phyloP scores from a whole-genome alignment of 2,797 vertebrate species.

The Nannoperca australis region DNA sequence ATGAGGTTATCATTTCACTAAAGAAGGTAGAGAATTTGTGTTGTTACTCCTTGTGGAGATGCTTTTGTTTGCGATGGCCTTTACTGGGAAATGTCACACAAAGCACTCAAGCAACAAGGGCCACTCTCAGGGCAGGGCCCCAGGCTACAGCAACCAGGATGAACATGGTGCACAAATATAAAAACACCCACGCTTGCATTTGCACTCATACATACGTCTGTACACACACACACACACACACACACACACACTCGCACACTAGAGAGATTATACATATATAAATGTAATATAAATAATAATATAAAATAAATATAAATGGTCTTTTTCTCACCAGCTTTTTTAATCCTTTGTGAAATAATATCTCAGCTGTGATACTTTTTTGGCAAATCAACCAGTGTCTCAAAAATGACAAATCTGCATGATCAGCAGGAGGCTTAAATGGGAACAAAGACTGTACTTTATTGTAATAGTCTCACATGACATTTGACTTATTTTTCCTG shows the following conservation, averaged over 20 bases:
- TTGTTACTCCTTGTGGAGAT: slow-evolving; percentile 57
- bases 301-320: too few relatives aligned
- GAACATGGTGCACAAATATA: slow-evolving; percentile 17
- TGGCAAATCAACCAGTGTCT: background rate
- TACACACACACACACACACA: too few relatives aligned
- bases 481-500: slow-evolving; percentile 71
- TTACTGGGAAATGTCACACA: slow-evolving; percentile 80
- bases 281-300: background rate
- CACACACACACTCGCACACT: background rate
- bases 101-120: slow-evolving; percentile 63
- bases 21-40: slow-evolving; percentile 48
- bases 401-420: slow-evolving; percentile 41
- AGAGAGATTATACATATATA: background rate
- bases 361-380: background rate
- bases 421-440: slow-evolving; percentile 29
- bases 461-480: slow-evolving; percentile 59
- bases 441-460: slow-evolving; percentile 38
- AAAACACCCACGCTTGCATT: slow-evolving; percentile 3
- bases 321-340: background rate
- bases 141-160: slow-evolving; percentile 33
- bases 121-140: slow-evolving; percentile 58
- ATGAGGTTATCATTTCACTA: slow-evolving; percentile 35
- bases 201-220: background rate
- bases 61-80: slow-evolving; percentile 79
- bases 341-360: slow-evolving; percentile 1